phyloP scores from a whole-genome alignment of 2,888 invertebrate genomes.

The Sinhomidia bicolor region DNA sequence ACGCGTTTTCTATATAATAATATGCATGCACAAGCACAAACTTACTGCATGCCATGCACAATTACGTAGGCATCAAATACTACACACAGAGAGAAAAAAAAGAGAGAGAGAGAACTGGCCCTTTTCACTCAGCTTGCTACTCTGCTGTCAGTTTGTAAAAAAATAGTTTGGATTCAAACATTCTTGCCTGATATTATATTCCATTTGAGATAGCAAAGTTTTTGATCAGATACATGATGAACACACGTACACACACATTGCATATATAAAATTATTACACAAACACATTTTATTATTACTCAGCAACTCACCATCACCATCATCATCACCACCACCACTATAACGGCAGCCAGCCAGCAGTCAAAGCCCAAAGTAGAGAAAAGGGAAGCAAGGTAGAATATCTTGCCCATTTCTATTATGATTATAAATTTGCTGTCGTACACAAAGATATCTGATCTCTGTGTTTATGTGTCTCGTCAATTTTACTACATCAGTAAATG shows the following conservation, averaged over 20 bases:
- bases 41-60: too few species aligned
- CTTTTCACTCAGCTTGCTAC: slow-evolving; percentile 49
- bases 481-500: slow-evolving; percentile 20
- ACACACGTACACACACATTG: background rate
- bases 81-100: too few species aligned
- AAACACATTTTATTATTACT: slow-evolving; percentile 31
- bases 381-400: slow-evolving; percentile 36
- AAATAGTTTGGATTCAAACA: slow-evolving; percentile 45
- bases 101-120: slow-evolving; percentile 17
- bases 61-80: background rate
- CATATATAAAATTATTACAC: background rate
- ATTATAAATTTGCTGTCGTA: background rate
- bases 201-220: background rate
- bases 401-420: slow-evolving; percentile 30
- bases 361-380: too few species aligned
- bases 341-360: background rate
- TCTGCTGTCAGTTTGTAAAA: slow-evolving; percentile 32
- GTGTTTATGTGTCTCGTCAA: slow-evolving; percentile 41
- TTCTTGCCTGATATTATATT: slow-evolving; percentile 1
- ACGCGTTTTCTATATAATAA: background rate
- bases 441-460: slow-evolving; percentile 40
- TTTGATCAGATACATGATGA: slow-evolving; percentile 56
- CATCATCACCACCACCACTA: background rate
- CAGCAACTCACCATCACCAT: background rate
- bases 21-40: background rate